Conservation (phyloP, 2,888 invertebrate genomes). For the Girardia tigrina region DNA sequence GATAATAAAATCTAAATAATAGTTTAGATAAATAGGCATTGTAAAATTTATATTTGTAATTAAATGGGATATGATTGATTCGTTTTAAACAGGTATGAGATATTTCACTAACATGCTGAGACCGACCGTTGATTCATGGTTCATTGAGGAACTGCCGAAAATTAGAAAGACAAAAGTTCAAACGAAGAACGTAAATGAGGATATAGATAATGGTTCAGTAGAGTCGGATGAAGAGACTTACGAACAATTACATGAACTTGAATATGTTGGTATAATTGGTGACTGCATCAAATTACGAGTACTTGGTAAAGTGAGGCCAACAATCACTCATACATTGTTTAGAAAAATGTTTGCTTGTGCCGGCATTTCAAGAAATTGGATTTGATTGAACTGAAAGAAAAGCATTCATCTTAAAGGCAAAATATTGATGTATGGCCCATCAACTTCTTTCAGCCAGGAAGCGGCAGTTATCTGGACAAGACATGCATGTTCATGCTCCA, state of each 20-base stretch:
- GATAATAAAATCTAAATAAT: too few relatives aligned
- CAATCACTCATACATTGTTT: too few relatives aligned
- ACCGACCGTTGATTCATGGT: neutral
- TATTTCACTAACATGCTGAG: neutral
- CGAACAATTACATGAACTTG: conserved; percentile 44
- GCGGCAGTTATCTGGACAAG: conserved; percentile 69
- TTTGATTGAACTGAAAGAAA: conserved; percentile 34
- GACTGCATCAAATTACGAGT: conserved; percentile 75
- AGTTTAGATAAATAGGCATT: too few relatives aligned
- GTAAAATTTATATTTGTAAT: too few relatives aligned
- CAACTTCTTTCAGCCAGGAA: conserved; percentile 68
- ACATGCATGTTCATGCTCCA: conserved; percentile 88
- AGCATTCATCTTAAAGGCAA: conserved; percentile 27
- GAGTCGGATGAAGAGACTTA: neutral
- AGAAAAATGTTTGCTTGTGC: conserved; percentile 83
- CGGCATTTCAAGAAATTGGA: conserved; percentile 74
- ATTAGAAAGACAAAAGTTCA: neutral
- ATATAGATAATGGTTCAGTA: neutral
- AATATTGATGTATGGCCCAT: conserved; percentile 96
- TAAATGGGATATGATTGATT: too few relatives aligned
- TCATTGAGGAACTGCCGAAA: neutral
- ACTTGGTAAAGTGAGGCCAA: too few relatives aligned
- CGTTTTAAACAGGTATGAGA: too few relatives aligned
- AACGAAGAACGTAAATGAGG: too few relatives aligned
- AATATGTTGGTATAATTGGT: conserved; percentile 69